phyloP scores from a whole-genome alignment of 1,140 invertebrate genomes.

The Himalopsyche phryganea region DNA sequence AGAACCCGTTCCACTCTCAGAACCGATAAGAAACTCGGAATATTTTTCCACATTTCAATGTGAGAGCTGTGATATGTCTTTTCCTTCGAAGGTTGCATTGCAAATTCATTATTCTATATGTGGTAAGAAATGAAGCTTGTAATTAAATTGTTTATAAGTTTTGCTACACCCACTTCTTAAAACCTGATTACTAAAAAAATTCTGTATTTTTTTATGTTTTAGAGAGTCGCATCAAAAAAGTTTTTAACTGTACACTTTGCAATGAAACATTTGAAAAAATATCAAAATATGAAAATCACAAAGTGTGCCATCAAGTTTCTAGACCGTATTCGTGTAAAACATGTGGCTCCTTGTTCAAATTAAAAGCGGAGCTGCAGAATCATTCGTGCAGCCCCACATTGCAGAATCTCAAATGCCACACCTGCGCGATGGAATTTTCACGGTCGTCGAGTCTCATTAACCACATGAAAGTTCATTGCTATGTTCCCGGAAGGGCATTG shows the following conservation, averaged over 20 bases:
- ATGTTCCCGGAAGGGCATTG: slow-evolving; percentile 46
- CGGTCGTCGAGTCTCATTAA: slow-evolving; percentile 52
- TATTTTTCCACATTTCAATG: neutral
- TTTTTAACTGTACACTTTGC: slow-evolving; percentile 39
- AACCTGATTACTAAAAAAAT: no score
- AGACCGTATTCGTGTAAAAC: slow-evolving; percentile 22
- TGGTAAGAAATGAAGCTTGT: slow-evolving; percentile 5
- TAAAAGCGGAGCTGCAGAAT: slow-evolving; percentile 19
- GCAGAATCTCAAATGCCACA: slow-evolving; percentile 37
- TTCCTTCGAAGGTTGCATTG: slow-evolving; percentile 5
- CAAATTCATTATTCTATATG: slow-evolving; percentile 12
- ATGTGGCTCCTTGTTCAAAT: slow-evolving; percentile 18
- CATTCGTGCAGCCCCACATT: slow-evolving; percentile 13
- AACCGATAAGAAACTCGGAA: no score
- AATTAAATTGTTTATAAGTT: neutral
- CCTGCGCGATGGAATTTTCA: slow-evolving; percentile 49
- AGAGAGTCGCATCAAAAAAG: slow-evolving; percentile 12
- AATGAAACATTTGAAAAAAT: slow-evolving; percentile 44
- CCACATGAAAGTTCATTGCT: slow-evolving; percentile 53
- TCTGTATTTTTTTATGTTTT: slow-evolving; percentile 11
- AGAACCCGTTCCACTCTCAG: neutral
- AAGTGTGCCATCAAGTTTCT: slow-evolving; percentile 40
- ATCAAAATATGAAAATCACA: slow-evolving; percentile 46
- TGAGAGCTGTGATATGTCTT: slow-evolving; percentile 9
- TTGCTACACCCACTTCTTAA: neutral